Evolutionary conservation across 2,888 invertebrate genomes (phyloP).

Genomic region (Arrhopalites spinosus): DNA sequence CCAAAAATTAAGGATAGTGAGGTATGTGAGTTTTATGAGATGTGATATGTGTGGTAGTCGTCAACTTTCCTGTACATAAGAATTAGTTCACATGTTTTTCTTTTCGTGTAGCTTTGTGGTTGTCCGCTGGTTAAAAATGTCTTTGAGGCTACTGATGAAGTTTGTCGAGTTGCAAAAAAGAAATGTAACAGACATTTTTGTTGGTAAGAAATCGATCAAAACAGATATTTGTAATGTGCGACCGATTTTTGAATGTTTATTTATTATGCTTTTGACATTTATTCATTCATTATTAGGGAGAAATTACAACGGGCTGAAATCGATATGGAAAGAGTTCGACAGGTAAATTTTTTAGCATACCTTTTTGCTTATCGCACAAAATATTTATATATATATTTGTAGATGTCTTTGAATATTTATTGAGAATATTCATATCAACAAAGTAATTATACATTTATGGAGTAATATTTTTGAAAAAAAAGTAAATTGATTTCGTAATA

Average conservation of each 20-base stretch:
- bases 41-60: not conserved
- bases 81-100: not conserved
- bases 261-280: too few relatives aligned
- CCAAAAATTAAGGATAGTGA: constrained; percentile 83
- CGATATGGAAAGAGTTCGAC: constrained; percentile 79
- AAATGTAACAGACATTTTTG: constrained; percentile 88
- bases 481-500: too few relatives aligned
- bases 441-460: too few relatives aligned
- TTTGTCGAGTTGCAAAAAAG: constrained; percentile 87
- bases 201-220: constrained; percentile 64
- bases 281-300: constrained; percentile 66
- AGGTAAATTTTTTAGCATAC: constrained; percentile 58
- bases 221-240: too few relatives aligned
- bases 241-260: too few relatives aligned
- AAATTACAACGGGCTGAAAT: constrained; percentile 91
- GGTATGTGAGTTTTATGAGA: constrained; percentile 52
- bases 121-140: constrained; percentile 85
- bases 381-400: not conserved
- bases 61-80: not conserved
- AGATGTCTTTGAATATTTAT: not conserved
- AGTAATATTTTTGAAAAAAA: too few relatives aligned
- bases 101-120: constrained; percentile 74
- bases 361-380: not conserved
- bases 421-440: too few relatives aligned
- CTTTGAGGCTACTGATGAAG: constrained; percentile 74